Percentiles rank a stretch among this genome's conserved stretches.
phyloP scores from a whole-genome alignment of 2,888 invertebrate species.

The Drepana falcataria region DNA sequence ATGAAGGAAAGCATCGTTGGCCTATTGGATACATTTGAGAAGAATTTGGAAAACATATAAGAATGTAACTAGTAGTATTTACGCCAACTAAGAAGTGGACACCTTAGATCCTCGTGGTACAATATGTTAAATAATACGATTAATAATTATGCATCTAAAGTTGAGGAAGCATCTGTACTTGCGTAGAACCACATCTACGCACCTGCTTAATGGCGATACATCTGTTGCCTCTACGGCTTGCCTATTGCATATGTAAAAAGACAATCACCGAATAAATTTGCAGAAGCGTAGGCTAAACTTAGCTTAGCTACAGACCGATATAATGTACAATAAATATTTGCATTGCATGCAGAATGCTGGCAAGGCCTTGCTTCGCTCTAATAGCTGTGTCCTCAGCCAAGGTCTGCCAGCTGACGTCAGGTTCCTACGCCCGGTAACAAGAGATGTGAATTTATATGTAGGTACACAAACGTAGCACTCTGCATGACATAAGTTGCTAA shows the following conservation, averaged over 20 bases:
- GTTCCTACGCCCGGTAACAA: constrained; percentile 57
- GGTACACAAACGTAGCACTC: constrained; percentile 10
- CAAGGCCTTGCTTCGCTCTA: constrained; percentile 67
- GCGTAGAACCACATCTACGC: neutral
- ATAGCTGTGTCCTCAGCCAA: constrained; percentile 69
- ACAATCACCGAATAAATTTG: neutral
- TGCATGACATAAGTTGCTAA: constrained; percentile 25
- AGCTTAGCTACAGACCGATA: constrained; percentile 8
- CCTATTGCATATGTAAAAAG: too few relatives aligned
- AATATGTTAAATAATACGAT: too few relatives aligned
- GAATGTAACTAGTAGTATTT: too few relatives aligned
- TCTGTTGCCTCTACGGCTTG: too few relatives aligned
- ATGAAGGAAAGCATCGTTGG: too few relatives aligned
- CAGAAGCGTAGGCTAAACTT: constrained; percentile 4
- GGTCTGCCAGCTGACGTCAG: constrained; percentile 67
- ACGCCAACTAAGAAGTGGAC: too few relatives aligned
- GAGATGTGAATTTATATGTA: constrained; percentile 47
- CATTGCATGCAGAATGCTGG: constrained; percentile 56
- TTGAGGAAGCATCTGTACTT: neutral
- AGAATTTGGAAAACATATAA: too few relatives aligned
- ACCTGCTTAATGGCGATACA: too few relatives aligned
- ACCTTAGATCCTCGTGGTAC: too few relatives aligned
- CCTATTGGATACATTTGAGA: too few relatives aligned
- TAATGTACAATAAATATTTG: constrained; percentile 30
- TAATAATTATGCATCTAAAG: too few relatives aligned